Percentiles rank a stretch among this genome's conserved stretches.
Conservation (phyloP, 2,797 vertebrate genomes). For the Chanos chanos region DNA sequence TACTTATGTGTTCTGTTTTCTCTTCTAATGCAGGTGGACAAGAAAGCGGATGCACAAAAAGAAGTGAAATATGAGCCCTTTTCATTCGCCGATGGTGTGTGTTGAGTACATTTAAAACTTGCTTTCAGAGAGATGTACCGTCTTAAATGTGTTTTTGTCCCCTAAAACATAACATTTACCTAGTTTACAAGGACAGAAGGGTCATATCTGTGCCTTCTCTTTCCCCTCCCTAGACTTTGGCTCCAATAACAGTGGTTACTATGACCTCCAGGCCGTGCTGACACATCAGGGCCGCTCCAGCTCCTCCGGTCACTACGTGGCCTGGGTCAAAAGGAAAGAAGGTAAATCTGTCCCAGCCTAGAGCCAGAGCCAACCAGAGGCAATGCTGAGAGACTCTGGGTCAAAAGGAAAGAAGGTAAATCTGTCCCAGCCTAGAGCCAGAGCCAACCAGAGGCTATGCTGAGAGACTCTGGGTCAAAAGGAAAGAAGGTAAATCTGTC, state of each 20-base stretch:
- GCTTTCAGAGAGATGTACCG: too few species aligned
- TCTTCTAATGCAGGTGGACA: conserved; percentile 47
- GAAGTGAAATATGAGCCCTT: conserved; percentile 88
- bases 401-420: conserved; percentile 99
- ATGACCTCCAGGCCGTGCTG: conserved; percentile 94
- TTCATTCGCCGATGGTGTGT: conserved; percentile 89
- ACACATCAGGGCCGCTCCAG: conserved; percentile 98
- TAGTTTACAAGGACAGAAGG: too few species aligned
- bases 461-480: conserved; percentile 98
- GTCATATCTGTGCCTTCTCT: background rate
- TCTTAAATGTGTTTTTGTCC: background rate
- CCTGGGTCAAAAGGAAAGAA: conserved; percentile 99
- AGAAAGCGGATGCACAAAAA: conserved; percentile 67
- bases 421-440: too few species aligned
- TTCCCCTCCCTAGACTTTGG: conserved; percentile 78
- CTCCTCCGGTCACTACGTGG: conserved; percentile 96
- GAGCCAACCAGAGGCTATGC: too few species aligned
- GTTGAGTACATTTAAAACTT: too few species aligned
- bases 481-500: conserved; percentile 99
- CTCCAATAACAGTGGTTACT: conserved; percentile 97
- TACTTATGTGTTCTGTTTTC: background rate
- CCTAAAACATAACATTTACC: too few species aligned
- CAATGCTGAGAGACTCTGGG: too few species aligned
- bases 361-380: too few species aligned
- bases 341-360: too few species aligned